phyloP scores from a whole-genome alignment of 1,140 invertebrate species.

The Augochlora pura region DNA sequence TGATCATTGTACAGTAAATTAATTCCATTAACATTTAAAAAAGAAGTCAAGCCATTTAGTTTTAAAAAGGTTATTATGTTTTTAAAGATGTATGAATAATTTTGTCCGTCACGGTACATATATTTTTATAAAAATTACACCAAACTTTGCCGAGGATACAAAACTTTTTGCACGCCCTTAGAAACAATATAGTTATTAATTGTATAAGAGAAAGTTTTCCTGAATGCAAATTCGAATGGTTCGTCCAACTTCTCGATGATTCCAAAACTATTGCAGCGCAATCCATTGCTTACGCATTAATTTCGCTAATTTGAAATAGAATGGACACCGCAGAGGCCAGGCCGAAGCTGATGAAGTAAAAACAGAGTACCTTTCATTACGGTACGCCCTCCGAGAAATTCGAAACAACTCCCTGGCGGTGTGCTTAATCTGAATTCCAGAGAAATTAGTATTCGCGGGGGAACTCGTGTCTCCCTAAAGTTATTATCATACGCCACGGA shows the following conservation, averaged over 20 bases:
- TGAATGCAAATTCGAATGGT: too few species aligned
- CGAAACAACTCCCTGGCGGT: background rate
- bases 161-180: too few species aligned
- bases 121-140: too few species aligned
- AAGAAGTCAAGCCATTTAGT: too few species aligned
- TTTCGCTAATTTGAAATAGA: background rate
- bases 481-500: constrained; percentile 25
- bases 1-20: too few species aligned
- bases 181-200: too few species aligned
- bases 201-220: too few species aligned
- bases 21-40: too few species aligned
- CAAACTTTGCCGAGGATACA: too few species aligned
- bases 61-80: too few species aligned
- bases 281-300: background rate
- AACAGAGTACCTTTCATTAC: background rate
- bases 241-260: background rate
- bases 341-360: background rate
- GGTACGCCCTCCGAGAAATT: background rate
- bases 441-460: constrained; percentile 28
- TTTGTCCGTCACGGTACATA: too few species aligned
- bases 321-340: background rate
- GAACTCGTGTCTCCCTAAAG: background rate
- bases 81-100: too few species aligned
- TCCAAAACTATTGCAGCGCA: background rate
- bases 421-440: constrained; percentile 7